These are phyloP conservation scores for Listronotus bonariensis DNA, from an alignment of 1,140 invertebrate species.

Conservation along the genomic window DNA sequence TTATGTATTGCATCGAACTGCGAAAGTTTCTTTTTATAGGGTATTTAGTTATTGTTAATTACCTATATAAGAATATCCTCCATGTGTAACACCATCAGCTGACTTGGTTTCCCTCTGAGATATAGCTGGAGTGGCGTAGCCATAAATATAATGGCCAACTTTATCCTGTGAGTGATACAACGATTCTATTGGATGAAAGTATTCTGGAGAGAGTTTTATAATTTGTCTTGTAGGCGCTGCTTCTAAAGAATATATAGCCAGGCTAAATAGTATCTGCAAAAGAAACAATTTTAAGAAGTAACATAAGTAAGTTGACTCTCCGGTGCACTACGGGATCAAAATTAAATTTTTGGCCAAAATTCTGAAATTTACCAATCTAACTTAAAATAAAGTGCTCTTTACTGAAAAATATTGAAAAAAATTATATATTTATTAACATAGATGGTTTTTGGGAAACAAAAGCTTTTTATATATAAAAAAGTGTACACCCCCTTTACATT, in stretches of 20 bases:
- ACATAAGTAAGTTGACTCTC: too few species aligned
- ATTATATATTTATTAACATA: too few species aligned
- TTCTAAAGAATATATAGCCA: not conserved
- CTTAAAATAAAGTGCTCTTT: too few species aligned
- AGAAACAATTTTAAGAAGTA: too few species aligned
- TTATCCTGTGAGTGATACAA: constrained; percentile 67
- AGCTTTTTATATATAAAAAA: too few species aligned
- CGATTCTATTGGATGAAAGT: constrained; percentile 54
- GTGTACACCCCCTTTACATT: too few species aligned
- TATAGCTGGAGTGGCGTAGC: constrained; percentile 68
- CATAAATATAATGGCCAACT: constrained; percentile 68
- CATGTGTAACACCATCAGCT: constrained; percentile 65
- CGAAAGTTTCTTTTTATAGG: not conserved
- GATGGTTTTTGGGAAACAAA: too few species aligned
- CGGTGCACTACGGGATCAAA: too few species aligned
- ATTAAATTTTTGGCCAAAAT: too few species aligned
- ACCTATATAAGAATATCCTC: constrained; percentile 40
- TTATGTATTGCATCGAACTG: not conserved
- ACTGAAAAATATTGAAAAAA: too few species aligned
- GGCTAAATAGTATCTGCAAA: not conserved
- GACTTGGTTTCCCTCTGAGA: constrained; percentile 68
- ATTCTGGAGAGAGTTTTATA: constrained; percentile 26
- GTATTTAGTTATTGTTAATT: not conserved
- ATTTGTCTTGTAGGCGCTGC: constrained; percentile 4
- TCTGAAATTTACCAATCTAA: too few species aligned